phyloP scores from a whole-genome alignment of 2,888 invertebrate genomes.

The Anoncus sp. region DNA sequence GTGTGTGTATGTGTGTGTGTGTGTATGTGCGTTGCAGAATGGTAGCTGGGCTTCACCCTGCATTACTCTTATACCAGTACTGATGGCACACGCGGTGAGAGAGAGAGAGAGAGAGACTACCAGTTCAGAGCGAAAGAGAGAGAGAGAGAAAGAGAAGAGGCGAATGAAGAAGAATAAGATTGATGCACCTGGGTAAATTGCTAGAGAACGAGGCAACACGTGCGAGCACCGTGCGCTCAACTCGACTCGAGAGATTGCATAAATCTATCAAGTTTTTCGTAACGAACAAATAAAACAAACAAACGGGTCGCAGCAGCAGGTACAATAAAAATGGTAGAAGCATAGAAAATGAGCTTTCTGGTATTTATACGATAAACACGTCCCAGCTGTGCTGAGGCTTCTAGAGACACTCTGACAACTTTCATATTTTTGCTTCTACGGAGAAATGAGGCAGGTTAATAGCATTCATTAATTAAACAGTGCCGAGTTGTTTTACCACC shows the following conservation, averaged over 20 bases:
- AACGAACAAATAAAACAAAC: conserved; percentile 26
- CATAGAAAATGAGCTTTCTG: conserved; percentile 10
- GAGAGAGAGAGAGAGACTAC: conserved; percentile 23
- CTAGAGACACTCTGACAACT: not conserved
- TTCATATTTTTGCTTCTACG: not conserved
- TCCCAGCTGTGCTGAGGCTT: not conserved
- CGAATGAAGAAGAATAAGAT: conserved; percentile 77
- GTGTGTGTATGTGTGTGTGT: conserved; percentile 24
- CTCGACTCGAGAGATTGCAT: conserved; percentile 59
- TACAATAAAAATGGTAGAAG: conserved; percentile 15
- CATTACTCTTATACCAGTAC: conserved; percentile 7
- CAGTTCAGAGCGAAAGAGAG: conserved; percentile 17
- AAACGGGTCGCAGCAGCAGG: conserved; percentile 16
- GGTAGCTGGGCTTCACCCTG: conserved; percentile 23
- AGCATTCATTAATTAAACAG: not conserved
- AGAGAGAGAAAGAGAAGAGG: conserved; percentile 45
- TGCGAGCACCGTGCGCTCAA: conserved; percentile 40
- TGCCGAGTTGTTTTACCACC: no score
- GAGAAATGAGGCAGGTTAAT: not conserved
- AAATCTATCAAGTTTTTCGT: conserved; percentile 58
- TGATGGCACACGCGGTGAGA: conserved; percentile 14
- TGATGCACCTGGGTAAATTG: conserved; percentile 77
- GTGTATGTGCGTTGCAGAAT: conserved; percentile 41
- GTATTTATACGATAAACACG: conserved; percentile 12
- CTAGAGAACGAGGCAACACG: conserved; percentile 57